Conservation (phyloP, 2,888 invertebrate species). For the Mactromeris polynyma region DNA sequence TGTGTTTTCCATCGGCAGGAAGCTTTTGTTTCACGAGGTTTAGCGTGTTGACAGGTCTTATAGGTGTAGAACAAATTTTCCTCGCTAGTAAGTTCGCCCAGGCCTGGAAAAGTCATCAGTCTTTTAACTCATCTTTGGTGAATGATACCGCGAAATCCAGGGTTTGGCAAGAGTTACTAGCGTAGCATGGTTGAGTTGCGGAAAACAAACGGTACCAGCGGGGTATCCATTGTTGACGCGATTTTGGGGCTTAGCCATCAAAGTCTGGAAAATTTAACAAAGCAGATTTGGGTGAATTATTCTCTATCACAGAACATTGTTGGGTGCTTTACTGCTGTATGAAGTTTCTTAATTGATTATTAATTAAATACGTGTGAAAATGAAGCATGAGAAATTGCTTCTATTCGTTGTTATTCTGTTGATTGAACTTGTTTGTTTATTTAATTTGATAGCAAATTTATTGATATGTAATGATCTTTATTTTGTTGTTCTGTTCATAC, state of each 20-base stretch:
- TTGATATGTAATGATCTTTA: too few species aligned
- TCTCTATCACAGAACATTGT: neutral
- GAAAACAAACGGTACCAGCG: slow-evolving; percentile 64
- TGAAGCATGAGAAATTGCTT: neutral
- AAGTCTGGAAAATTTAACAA: slow-evolving; percentile 20
- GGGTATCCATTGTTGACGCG: slow-evolving; percentile 60
- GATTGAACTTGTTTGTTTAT: too few species aligned
- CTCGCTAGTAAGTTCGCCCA: slow-evolving; percentile 29
- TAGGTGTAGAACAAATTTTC: slow-evolving; percentile 56
- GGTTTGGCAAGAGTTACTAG: slow-evolving; percentile 28
- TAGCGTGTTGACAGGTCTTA: slow-evolving; percentile 56
- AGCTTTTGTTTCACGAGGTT: slow-evolving; percentile 44
- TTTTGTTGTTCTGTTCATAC: too few species aligned
- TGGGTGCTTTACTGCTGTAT: neutral
- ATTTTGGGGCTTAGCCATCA: slow-evolving; percentile 39
- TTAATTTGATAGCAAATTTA: too few species aligned
- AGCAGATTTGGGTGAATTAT: slow-evolving; percentile 45
- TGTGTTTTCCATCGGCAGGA: slow-evolving; percentile 41
- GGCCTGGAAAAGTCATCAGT: slow-evolving; percentile 50
- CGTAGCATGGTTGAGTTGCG: slow-evolving; percentile 55
- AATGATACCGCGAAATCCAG: neutral
- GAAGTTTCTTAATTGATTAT: neutral
- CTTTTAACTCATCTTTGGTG: slow-evolving; percentile 21
- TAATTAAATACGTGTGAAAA: neutral
- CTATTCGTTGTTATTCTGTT: neutral